phyloP scores from a whole-genome alignment of 2,113 vertebrate genomes.

The Agelaius phoeniceus region DNA sequence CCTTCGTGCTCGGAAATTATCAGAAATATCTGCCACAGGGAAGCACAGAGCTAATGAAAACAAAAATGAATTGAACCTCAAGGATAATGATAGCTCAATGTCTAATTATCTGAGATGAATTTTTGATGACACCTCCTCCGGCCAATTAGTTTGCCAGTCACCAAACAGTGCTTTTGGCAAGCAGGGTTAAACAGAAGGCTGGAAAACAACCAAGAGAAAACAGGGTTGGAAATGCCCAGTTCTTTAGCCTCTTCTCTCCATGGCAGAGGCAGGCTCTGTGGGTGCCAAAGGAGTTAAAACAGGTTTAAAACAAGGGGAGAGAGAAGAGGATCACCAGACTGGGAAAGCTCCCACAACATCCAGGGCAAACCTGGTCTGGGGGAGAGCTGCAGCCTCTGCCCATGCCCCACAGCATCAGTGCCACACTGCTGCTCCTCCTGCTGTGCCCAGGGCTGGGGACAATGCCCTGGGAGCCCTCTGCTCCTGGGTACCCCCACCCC shows the following conservation, averaged over 20 bases:
- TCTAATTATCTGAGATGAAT: conserved; percentile 52
- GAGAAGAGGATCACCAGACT: not conserved
- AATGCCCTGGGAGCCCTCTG: not conserved
- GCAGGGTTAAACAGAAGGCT: not conserved
- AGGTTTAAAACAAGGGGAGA: not conserved
- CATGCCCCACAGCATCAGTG: accelerated
- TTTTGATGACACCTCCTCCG: not conserved
- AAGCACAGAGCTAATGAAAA: not conserved
- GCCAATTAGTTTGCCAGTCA: not conserved
- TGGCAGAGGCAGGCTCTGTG: not conserved
- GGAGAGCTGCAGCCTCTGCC: not conserved
- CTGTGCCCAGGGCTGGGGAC: not conserved
- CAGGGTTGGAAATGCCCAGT: not conserved
- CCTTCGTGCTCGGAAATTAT: not conserved
- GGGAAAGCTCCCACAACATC: not conserved
- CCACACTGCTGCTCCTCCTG: not conserved
- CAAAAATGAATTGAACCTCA: conserved; percentile 24
- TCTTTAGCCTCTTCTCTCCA: not conserved
- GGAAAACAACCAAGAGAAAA: not conserved
- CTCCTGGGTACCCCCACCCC: not conserved
- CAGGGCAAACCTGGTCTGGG: accelerated
- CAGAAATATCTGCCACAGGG: conserved; percentile 13
- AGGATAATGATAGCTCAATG: conserved; percentile 4
- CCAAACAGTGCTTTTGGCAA: not conserved
- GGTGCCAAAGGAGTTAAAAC: not conserved